A percentile compares a stretch with the other conserved stretches of the same genome.
These are phyloP conservation scores for Tortrix viridana DNA, from an alignment of 2,888 invertebrate species.

Conservation along the genomic window DNA sequence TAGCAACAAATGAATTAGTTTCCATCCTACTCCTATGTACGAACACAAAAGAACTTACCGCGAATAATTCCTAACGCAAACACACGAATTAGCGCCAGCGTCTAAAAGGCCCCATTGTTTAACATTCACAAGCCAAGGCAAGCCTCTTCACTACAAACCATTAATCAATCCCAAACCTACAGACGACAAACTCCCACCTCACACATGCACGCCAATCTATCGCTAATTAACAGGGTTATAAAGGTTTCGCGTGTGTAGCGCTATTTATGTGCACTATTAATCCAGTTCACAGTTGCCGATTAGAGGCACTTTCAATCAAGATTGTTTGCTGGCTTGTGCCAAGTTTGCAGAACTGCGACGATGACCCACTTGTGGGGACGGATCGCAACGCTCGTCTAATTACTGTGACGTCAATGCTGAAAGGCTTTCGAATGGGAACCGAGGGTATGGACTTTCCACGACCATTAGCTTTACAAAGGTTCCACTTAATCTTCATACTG, in stretches of 20 bases:
- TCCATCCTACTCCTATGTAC: conserved; percentile 10
- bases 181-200: conserved; percentile 18
- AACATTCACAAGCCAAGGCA: conserved; percentile 34
- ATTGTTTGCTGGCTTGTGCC: conserved; percentile 68
- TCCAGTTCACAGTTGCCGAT: conserved; percentile 56
- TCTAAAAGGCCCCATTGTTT: conserved; percentile 34
- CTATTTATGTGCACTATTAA: conserved; percentile 35
- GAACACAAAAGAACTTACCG: conserved; percentile 8
- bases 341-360: conserved; percentile 60
- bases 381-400: conserved; percentile 30
- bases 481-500: too few relatives aligned
- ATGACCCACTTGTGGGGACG: conserved; percentile 37
- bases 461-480: neutral
- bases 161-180: conserved; percentile 35
- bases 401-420: conserved; percentile 33
- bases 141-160: conserved; percentile 30
- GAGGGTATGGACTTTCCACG: conserved; percentile 4
- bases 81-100: conserved; percentile 25
- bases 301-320: conserved; percentile 73
- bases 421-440: conserved; percentile 24
- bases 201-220: conserved; percentile 8
- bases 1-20: conserved; percentile 9
- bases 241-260: conserved; percentile 13
- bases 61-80: conserved; percentile 17
- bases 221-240: conserved; percentile 16